Base-by-base conservation (phyloP, 1,140 invertebrate genomes). In the Telenomus remus region DNA sequence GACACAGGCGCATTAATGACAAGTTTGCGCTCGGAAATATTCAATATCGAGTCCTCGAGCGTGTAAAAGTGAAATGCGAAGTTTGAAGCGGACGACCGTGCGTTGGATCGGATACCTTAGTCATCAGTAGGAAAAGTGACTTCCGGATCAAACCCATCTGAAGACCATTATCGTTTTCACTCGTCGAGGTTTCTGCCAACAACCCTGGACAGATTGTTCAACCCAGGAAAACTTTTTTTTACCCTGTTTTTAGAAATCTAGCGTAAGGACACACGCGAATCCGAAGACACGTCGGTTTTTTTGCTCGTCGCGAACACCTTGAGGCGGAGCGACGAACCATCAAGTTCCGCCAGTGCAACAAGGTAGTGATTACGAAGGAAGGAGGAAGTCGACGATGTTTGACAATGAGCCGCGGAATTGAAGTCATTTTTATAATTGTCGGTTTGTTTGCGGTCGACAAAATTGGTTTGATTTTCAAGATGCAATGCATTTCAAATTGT, bases 241-340 rank as follows among this genome's bases (percentile, higher is more conserved):
- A 57, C 19, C 19, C 19, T 27, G 37, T 60, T 68, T 83, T 87
- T 86, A 86, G 85, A 87, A 87, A 87, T 86, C 85, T 74, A 80
- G 78, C 79, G 48, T 86, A 86, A 87, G 85, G 85, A 82, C 82
- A 27, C 19, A 76, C 60, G 77, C 70, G 59, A 66, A 46, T 65
- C 61, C 75, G 65, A 68, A 65, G 61, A 76, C 55, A 70, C 75
- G 72, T 61, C 66, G 50, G 49, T 49, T 60, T 76, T 72, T 68
- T 77, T 77, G 16, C 48, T 11, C 11, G 14, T 35, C 9, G 47
- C 46, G 48, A 15, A 60, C 42, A 72, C 79, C 76, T 79, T 80
- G 76, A 73, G 55, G 66, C 71, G 55, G 74, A 74, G 59, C 79
- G 77, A 68, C 53, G 77, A 76, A 80, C 73, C 76, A 79, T 71